Percentiles rank a stretch among this genome's conserved stretches.
Conservation (phyloP, 2,888 invertebrate species). For the Barypeithes pellucidus region DNA sequence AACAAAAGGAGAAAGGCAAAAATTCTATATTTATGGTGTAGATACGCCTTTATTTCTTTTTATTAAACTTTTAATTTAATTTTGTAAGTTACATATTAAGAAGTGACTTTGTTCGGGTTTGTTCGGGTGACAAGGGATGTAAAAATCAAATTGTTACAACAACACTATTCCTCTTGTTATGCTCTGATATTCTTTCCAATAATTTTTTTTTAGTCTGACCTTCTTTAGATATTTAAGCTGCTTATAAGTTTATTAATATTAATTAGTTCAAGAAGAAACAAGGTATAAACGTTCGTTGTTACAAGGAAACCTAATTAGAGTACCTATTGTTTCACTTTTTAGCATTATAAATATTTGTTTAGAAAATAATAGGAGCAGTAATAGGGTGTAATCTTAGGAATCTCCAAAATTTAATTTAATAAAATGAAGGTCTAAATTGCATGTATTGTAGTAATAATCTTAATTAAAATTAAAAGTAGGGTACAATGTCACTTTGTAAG, state of each 20-base stretch:
- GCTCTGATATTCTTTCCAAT: too few relatives aligned
- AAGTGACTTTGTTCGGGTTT: too few relatives aligned
- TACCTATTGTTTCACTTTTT: conserved; percentile 21
- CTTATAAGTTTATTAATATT: background rate
- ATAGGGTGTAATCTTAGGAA: conserved; percentile 12
- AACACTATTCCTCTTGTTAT: too few relatives aligned
- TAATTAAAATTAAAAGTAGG: conserved; percentile 4
- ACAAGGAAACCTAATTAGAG: conserved; percentile 24
- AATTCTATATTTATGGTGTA: too few relatives aligned
- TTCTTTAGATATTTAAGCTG: background rate
- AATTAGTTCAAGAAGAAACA: conserved; percentile 5
- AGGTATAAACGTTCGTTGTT: conserved; percentile 13
- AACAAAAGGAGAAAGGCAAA: too few relatives aligned
- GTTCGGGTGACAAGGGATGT: too few relatives aligned
- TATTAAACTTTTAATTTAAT: too few relatives aligned
- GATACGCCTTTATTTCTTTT: too few relatives aligned
- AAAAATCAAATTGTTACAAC: too few relatives aligned
- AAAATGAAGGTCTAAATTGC: background rate
- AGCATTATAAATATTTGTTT: conserved; percentile 15
- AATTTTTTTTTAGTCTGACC: too few relatives aligned
- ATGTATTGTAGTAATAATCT: background rate
- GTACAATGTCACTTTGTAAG: background rate
- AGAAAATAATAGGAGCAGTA: conserved; percentile 22
- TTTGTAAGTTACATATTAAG: too few relatives aligned
- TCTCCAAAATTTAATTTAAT: conserved; percentile 8